A percentile compares a stretch with the other conserved stretches of the same genome.
phyloP scores from a whole-genome alignment of 2,113 vertebrate genomes.

The Hippocampus barbouri region DNA sequence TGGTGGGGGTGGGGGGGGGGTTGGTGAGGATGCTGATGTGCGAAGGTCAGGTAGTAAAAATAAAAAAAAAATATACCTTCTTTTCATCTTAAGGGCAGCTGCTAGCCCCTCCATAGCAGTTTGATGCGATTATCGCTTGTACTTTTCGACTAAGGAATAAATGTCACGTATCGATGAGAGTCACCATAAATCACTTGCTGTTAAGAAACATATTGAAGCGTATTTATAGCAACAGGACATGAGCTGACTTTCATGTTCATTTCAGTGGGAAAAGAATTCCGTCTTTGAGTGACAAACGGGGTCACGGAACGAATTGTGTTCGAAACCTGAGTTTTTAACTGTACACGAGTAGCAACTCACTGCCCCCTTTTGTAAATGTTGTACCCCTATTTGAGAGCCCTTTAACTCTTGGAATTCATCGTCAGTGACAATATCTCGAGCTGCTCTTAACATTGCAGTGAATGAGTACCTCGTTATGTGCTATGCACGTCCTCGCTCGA shows the following conservation, averaged over 20 bases:
- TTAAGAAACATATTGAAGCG: not conserved
- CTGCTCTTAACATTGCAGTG: conserved; percentile 14
- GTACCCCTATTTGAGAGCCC: not conserved
- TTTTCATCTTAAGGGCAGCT: not conserved
- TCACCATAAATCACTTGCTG: not conserved
- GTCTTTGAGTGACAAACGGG: too few relatives aligned
- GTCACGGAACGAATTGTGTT: not conserved
- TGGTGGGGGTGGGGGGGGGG: not conserved
- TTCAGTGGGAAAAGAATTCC: too few relatives aligned
- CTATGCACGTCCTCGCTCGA: conserved; percentile 59
- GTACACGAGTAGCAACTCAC: too few relatives aligned
- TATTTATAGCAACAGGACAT: not conserved
- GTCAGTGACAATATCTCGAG: not conserved
- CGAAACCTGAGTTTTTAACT: not conserved
- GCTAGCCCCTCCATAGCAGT: not conserved
- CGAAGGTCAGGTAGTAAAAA: conserved; percentile 11
- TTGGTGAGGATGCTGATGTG: not conserved
- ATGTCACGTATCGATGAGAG: not conserved
- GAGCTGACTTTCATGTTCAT: not conserved
- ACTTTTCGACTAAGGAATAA: not conserved
- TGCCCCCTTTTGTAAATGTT: not conserved
- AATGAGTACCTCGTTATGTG: conserved; percentile 66
- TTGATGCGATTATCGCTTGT: not conserved
- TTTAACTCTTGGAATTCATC: not conserved
- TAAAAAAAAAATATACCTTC: not conserved